Evolutionary conservation across 2,113 vertebrate species (phyloP).

Genomic region (Morone saxatilis): DNA sequence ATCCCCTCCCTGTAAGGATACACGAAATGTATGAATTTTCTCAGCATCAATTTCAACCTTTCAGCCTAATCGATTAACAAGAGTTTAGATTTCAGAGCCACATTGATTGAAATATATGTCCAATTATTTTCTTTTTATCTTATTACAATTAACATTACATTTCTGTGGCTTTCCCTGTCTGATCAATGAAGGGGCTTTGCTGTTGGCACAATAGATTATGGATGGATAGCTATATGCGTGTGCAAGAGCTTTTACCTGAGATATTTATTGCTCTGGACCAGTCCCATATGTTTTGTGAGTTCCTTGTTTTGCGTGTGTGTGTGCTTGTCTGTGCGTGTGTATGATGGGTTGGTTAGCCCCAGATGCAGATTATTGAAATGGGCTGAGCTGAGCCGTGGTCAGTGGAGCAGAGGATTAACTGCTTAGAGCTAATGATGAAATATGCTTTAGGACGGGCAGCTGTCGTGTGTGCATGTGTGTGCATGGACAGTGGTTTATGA

Average conservation of each 20-base stretch:
- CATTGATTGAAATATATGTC: conserved; percentile 1
- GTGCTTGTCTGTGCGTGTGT: conserved; percentile 35
- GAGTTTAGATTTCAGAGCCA: not conserved
- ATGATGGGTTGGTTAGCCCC: conserved; percentile 71
- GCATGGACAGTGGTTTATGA: conserved; percentile 52
- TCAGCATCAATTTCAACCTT: not conserved
- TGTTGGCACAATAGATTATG: conserved; percentile 40
- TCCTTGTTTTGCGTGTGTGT: conserved; percentile 57
- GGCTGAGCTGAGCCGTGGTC: conserved; percentile 77
- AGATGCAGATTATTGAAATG: conserved; percentile 87
- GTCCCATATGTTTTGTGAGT: conserved; percentile 69
- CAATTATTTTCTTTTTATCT: not conserved
- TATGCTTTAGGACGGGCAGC: conserved; percentile 77
- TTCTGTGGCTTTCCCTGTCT: conserved; percentile 3
- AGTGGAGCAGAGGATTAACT: conserved; percentile 88
- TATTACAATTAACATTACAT: conserved; percentile 2
- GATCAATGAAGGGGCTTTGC: conserved; percentile 25
- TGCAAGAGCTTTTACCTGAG: conserved; percentile 49
- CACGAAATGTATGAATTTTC: not conserved
- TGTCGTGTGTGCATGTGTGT: conserved; percentile 37
- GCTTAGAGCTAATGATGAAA: conserved; percentile 87
- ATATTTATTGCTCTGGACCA: conserved; percentile 69
- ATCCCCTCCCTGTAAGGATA: not conserved
- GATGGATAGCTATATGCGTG: conserved; percentile 25
- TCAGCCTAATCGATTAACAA: not conserved